Evolutionary conservation across 2,888 invertebrate species (phyloP).

Genomic region (Oscheius sp.): DNA sequence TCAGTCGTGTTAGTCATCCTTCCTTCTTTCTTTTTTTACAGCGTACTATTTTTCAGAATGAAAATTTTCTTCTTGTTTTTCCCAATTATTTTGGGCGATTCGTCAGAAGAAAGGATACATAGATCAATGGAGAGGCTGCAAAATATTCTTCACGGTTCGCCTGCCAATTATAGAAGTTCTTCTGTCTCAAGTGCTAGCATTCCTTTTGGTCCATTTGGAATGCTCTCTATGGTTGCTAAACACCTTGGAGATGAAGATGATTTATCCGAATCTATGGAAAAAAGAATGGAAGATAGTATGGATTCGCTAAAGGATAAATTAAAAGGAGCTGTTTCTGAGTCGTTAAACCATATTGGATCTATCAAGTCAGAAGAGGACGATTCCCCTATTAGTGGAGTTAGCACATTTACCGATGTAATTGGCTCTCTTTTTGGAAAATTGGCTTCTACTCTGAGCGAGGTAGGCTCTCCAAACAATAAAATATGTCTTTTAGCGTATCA

Average conservation of each 20-base stretch:
- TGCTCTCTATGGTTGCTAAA: background rate
- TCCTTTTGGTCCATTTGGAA: background rate
- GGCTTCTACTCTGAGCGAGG: background rate
- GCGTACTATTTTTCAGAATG: background rate
- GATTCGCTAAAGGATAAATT: background rate
- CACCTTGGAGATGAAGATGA: background rate
- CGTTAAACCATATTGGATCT: background rate
- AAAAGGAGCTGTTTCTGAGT: background rate
- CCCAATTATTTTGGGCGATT: background rate
- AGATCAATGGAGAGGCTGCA: background rate
- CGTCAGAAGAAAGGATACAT: background rate
- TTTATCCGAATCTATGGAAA: background rate
- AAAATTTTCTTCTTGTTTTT: background rate
- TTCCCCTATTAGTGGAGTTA: background rate
- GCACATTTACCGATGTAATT: background rate
- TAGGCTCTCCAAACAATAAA: background rate
- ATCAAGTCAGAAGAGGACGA: background rate
- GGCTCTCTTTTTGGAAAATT: constrained; percentile 3
- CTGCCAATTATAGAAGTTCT: background rate
- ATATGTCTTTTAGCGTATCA: background rate
- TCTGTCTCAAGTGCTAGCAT: background rate
- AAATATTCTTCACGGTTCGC: background rate
- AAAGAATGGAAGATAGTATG: background rate
- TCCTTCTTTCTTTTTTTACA: background rate
- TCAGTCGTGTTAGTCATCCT: background rate